Evolutionary conservation across 2,888 invertebrate species (phyloP), one percentile per base, ranked within the genome.

Genomic region (Ypsolopha scabrella): DNA sequence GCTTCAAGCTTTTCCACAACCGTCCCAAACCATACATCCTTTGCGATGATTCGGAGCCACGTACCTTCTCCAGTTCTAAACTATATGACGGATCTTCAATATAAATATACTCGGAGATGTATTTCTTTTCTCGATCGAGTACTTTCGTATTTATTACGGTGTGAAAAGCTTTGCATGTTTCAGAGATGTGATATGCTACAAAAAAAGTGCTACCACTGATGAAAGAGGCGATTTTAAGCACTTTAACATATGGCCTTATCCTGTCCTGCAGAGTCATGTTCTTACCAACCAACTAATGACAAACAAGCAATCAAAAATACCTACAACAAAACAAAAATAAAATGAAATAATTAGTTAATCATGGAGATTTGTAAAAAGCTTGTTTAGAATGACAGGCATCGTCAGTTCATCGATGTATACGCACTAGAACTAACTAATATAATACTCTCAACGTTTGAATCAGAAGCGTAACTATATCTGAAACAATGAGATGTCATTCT

Each of bases 1-100:
- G 88, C 61, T 90, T 89, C 11, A 91, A 73, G 10, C 89, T 83
- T 63, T 91, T 91, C 91, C 91, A 91, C 75, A 83, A 74, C 9
- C 77, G 70, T 37, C 67, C 59, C 1, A 82, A 58, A 1, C 80
- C 81, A 24, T 24, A 24, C 0, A 80, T 61, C 0, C 76, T 62
- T n/a, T 75, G 72, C 51, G 57, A 64, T 1, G 61, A 61, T 51
- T 74, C 69, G 51, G 59, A 68, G 44, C 68, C 70, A 48, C 67
- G 65, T 59, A 80, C 79, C 41, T 69, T 55, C 57, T 71, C 68
- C 47, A 80, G 59, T 2, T 64, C 67, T 6, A 61, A 59, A 39
- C 62, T 64, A 52, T 80, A 87, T 0, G 73, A 67, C 0, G 85
- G 85, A 53, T 87, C 87, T 44, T 83, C 80, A 8, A 87, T 80